Conservation (phyloP, 2,113 vertebrate genomes). For the Neofelis nebulosa region DNA sequence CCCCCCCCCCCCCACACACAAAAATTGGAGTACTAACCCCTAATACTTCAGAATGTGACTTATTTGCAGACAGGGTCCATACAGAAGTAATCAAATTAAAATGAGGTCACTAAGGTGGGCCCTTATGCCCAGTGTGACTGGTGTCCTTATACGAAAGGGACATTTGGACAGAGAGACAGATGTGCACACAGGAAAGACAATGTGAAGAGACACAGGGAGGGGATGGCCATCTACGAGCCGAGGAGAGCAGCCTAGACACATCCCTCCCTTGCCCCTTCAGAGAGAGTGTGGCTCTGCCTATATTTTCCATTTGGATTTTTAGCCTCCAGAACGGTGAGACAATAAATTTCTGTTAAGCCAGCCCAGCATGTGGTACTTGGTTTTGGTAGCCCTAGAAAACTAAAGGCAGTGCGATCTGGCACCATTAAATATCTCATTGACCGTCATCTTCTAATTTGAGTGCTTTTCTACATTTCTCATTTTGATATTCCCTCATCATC, state of each 20-base stretch:
- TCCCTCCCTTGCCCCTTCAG: not conserved
- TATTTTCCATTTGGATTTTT: not conserved
- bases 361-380: not conserved
- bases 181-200: not conserved
- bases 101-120: not conserved
- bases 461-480: not conserved
- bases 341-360: not conserved
- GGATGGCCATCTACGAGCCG: not conserved
- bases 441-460: not conserved
- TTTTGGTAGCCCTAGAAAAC: not conserved
- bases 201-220: not conserved
- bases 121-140: not conserved
- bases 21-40: not conserved
- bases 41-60: not conserved
- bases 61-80: not conserved
- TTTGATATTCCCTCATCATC: not conserved
- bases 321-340: not conserved
- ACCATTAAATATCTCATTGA: not conserved
- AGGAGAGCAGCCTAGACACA: not conserved
- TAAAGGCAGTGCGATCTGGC: not conserved
- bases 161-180: not conserved
- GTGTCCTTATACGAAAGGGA: not conserved
- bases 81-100: not conserved
- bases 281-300: not conserved
- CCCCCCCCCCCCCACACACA: rapidly evolving